phyloP scores from a whole-genome alignment of 2,113 vertebrate species.

The Esox niger region DNA sequence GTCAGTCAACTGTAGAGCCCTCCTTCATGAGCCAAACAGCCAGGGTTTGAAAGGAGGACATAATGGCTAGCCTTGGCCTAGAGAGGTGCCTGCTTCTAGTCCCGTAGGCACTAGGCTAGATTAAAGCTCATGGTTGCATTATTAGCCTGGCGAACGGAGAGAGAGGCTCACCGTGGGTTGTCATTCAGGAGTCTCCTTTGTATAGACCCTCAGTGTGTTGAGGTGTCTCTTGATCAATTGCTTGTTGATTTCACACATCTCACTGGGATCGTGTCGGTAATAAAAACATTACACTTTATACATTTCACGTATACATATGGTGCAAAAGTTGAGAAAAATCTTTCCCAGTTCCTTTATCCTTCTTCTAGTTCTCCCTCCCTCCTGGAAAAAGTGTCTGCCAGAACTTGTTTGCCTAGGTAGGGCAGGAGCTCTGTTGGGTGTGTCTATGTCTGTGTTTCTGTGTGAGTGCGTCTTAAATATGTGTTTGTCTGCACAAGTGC shows the following conservation, averaged over 20 bases:
- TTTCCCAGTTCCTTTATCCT: background rate
- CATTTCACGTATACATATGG: too few relatives aligned
- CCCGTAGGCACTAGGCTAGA: constrained; percentile 37
- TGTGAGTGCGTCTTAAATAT: constrained; percentile 14
- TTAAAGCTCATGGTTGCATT: constrained; percentile 35
- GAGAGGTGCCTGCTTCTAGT: constrained; percentile 26
- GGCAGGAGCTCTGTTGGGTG: constrained; percentile 63
- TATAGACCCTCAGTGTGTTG: constrained; percentile 26
- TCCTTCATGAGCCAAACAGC: constrained; percentile 35
- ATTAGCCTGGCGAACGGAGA: constrained; percentile 29
- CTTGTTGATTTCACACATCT: constrained; percentile 44
- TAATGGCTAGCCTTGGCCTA: constrained; percentile 32
- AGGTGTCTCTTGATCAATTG: constrained; percentile 46
- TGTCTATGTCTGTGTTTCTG: constrained; percentile 56
- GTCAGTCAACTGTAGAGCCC: constrained; percentile 13
- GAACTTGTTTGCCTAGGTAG: constrained; percentile 75
- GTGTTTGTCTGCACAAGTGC: constrained; percentile 48
- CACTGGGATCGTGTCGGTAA: constrained; percentile 30
- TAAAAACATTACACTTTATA: constrained; percentile 17
- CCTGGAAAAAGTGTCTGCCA: constrained; percentile 50
- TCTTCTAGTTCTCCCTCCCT: background rate
- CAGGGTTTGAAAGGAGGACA: constrained; percentile 20
- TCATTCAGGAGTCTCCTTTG: constrained; percentile 38
- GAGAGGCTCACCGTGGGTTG: constrained; percentile 17
- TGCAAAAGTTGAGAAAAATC: background rate